Percentiles rank a stretch among this genome's conserved stretches.
Evolutionary conservation across 2,113 vertebrate genomes (phyloP).

Genomic region (Nycticebus coucang): DNA sequence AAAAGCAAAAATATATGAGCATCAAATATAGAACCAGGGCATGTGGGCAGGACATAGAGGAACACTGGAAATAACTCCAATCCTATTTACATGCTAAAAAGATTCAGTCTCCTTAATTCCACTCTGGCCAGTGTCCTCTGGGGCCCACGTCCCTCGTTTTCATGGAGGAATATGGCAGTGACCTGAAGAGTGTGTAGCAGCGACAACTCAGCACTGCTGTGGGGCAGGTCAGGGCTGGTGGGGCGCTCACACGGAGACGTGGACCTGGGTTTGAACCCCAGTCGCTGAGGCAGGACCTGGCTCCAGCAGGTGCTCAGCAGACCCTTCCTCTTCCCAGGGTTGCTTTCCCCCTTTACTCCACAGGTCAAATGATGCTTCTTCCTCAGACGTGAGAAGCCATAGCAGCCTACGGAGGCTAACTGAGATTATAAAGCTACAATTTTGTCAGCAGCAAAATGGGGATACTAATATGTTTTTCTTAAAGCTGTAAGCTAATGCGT

Average conservation of each 20-base stretch:
- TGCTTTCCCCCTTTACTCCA: background rate
- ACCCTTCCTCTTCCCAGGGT: background rate
- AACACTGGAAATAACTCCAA: conserved; percentile 18
- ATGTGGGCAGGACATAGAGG: background rate
- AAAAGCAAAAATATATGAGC: background rate
- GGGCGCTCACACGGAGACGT: background rate
- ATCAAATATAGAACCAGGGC: background rate
- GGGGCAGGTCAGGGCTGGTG: background rate
- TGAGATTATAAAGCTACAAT: background rate
- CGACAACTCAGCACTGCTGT: background rate
- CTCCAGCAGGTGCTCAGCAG: background rate
- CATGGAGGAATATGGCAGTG: background rate
- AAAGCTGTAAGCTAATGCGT: background rate
- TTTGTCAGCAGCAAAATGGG: background rate
- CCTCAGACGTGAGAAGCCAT: background rate
- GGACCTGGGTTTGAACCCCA: background rate
- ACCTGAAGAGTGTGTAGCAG: background rate
- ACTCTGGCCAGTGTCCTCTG: background rate
- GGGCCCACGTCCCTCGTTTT: background rate
- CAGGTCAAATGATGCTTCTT: background rate
- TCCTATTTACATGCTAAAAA: background rate
- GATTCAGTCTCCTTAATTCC: background rate
- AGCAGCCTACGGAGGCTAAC: background rate
- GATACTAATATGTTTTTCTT: background rate
- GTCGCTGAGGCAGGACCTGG: background rate